phyloP scores from a whole-genome alignment of 2,888 invertebrate genomes.

The Eubasilissa splendida region DNA sequence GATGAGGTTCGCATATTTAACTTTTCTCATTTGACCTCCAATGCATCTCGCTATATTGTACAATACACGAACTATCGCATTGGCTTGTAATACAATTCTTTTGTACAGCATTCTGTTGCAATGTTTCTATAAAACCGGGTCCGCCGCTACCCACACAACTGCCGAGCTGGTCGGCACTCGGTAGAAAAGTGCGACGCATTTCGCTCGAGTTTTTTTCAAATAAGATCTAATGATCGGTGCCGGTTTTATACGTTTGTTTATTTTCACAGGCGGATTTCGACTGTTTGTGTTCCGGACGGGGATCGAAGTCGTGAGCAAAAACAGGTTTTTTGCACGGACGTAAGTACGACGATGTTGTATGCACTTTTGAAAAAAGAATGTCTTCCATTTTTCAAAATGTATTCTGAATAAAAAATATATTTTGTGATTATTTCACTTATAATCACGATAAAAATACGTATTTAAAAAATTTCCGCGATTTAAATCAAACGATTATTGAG shows the following conservation, averaged over 20 bases:
- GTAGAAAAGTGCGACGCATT: neutral
- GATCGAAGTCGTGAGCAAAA: constrained; percentile 47
- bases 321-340: constrained; percentile 51
- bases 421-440: no score
- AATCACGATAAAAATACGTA: no score
- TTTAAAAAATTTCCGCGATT: no score
- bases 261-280: constrained; percentile 46
- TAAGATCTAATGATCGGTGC: constrained; percentile 14
- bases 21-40: constrained; percentile 5
- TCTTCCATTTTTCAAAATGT: neutral
- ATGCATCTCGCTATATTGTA: constrained; percentile 21
- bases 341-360: constrained; percentile 39
- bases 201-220: neutral
- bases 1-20: neutral
- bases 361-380: constrained; percentile 28
- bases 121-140: constrained; percentile 5
- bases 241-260: constrained; percentile 49
- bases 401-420: neutral
- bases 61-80: constrained; percentile 24
- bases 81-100: neutral
- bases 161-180: neutral
- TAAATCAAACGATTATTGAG: no score
- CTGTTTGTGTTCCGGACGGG: neutral
- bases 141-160: neutral
- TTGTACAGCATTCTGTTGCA: constrained; percentile 12